Evolutionary conservation across 2,797 vertebrate genomes (phyloP), one percentile per base, ranked within the genome.

Genomic region (Enteromius trimaculatus): DNA sequence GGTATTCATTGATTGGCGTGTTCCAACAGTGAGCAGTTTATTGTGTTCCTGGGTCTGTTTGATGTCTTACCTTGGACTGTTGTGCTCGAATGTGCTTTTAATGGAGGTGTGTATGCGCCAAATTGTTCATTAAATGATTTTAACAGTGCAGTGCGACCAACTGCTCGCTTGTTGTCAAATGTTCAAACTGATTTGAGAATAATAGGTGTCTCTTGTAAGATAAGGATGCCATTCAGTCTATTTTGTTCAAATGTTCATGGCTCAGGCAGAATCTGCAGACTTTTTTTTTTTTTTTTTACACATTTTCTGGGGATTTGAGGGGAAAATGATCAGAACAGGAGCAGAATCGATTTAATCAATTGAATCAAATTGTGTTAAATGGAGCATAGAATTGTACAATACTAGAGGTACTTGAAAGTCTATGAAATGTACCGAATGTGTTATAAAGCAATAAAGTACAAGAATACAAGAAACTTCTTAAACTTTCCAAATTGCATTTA

Each of bases 1-100:
- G 89, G 89, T 47, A 78, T 51, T 78, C 42, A 49, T 78, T 78
- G 58, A 64, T 78, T 64, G 58, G 60, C 6, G 11, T 62, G 58
- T 77, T 77, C 74, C 74, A 76, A 64, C 42, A 77, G 58, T 64
- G 55, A 49, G 90, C 11, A 10, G 16, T 81, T 68, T 85, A 68
- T 75, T 85, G 79, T 81, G 68, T 81, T 81, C 53, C 39, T 34
- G 29, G 58, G 55, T 74, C 68, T 71, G 68, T 81, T 29, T 65
- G 64, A 82, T 74, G 60, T 75, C 60, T 75, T 65, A 62, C 68
- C 58, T 72, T 68, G 49, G 68, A 72, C 55, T 72, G 64, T 51
- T 79, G 60, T 29, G 42, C 44, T 31, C 9, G 4, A 74, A 72
- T 79, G 70, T 62, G 34, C 71, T 77, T 77, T 84, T 79, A 84